Evolutionary conservation across 1,140 invertebrate species (phyloP).

Genomic region (Cydia strobilella): DNA sequence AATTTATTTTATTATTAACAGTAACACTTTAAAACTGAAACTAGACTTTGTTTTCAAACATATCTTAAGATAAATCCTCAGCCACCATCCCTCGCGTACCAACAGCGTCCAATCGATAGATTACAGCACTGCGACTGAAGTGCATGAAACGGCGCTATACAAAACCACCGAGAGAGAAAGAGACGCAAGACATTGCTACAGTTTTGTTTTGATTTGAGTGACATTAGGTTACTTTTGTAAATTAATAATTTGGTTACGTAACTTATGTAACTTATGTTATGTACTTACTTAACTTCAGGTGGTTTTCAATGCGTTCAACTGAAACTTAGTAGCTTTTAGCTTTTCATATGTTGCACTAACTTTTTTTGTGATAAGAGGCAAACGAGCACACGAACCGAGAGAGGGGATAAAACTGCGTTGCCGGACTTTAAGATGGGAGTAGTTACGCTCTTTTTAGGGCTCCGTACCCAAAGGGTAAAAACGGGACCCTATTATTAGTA

Average conservation of each 20-base stretch:
- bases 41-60: no score
- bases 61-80: slow-evolving; percentile 2
- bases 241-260: slow-evolving; percentile 1
- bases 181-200: slow-evolving; percentile 33
- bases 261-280: neutral
- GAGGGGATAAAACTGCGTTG: no score
- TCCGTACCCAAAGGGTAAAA: no score
- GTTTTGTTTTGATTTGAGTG: slow-evolving; percentile 10
- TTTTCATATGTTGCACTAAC: neutral
- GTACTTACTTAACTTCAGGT: no score
- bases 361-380: neutral
- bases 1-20: no score
- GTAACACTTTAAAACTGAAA: no score
- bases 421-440: no score
- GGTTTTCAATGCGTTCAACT: neutral
- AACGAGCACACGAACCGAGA: no score
- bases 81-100: slow-evolving; percentile 18
- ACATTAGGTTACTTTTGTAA: neutral
- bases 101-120: slow-evolving; percentile 48
- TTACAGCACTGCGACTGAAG: slow-evolving; percentile 38
- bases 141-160: slow-evolving; percentile 41
- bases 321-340: neutral
- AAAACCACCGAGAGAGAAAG: slow-evolving; percentile 37
- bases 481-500: no score
- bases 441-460: no score